phyloP scores from a whole-genome alignment of 2,797 vertebrate genomes.

The Sebastes vulpes region DNA sequence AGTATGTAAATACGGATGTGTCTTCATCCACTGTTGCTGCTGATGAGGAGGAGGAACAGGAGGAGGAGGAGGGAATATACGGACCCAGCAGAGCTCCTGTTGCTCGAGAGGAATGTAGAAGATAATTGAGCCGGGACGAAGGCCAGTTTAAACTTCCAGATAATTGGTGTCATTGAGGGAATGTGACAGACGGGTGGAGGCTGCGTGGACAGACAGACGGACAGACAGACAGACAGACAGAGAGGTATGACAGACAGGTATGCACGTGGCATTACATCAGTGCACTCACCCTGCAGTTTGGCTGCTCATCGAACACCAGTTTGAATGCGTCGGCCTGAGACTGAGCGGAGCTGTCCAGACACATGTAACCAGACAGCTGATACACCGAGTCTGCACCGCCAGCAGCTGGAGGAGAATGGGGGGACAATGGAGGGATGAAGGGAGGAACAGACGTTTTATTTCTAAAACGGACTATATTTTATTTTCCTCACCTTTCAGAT shows the following conservation, averaged over 20 bases:
- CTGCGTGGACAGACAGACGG: neutral
- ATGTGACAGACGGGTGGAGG: neutral
- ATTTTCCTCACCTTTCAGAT: constrained; percentile 86
- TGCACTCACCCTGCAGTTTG: constrained; percentile 86
- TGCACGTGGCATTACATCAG: neutral
- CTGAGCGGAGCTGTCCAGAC: constrained; percentile 90
- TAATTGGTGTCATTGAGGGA: neutral
- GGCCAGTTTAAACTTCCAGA: neutral
- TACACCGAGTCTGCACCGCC: constrained; percentile 81
- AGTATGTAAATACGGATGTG: neutral
- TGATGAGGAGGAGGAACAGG: too few relatives aligned
- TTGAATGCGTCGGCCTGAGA: constrained; percentile 90
- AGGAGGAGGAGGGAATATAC: neutral
- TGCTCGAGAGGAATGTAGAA: neutral
- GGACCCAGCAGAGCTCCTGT: neutral
- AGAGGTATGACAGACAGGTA: neutral
- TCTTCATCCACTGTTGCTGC: neutral
- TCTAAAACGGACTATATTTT: fast-evolving
- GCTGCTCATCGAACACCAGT: constrained; percentile 91
- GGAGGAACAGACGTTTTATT: neutral
- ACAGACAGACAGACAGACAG: too few relatives aligned
- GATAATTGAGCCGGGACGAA: neutral
- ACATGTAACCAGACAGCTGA: constrained; percentile 92
- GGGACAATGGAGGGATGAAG: neutral
- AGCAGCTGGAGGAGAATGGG: constrained; percentile 66